These are phyloP conservation scores for Drosophila antonietae DNA, from an alignment of 2,888 invertebrate genomes.

Conservation along the genomic window DNA sequence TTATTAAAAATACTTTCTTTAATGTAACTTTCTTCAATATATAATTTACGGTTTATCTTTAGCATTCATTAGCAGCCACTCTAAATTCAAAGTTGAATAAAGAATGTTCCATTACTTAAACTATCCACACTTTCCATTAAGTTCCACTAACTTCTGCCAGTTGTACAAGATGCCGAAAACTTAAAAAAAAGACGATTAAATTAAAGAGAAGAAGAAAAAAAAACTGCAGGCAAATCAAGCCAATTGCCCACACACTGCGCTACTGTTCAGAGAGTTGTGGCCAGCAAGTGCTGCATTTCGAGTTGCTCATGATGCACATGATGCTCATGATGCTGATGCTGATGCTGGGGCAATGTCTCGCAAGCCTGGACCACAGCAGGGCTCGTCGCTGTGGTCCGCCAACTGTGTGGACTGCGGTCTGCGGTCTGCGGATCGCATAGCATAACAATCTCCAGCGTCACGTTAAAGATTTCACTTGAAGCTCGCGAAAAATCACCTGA, in stretches of 20 bases:
- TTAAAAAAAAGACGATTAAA: constrained; percentile 1
- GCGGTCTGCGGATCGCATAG: constrained; percentile 57
- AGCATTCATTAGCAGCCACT: not conserved
- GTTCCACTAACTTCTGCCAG: constrained; percentile 6
- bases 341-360: not conserved
- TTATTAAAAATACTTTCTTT: too few species aligned
- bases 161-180: constrained; percentile 29
- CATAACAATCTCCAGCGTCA: constrained; percentile 82
- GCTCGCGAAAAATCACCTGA: constrained; percentile 82
- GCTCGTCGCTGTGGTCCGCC: constrained; percentile 18
- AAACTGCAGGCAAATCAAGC: constrained; percentile 53
- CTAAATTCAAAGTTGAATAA: not conserved
- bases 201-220: constrained; percentile 9
- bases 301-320: constrained; percentile 20
- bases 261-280: constrained; percentile 52
- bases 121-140: not conserved
- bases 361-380: not conserved
- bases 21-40: too few species aligned
- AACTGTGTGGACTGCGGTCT: not conserved
- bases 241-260: constrained; percentile 76
- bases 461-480: constrained; percentile 82
- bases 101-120: not conserved
- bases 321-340: not conserved
- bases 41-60: too few species aligned
- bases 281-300: constrained; percentile 46